Conservation (phyloP, 2,888 invertebrate species). For the Stratiomys singularior region DNA sequence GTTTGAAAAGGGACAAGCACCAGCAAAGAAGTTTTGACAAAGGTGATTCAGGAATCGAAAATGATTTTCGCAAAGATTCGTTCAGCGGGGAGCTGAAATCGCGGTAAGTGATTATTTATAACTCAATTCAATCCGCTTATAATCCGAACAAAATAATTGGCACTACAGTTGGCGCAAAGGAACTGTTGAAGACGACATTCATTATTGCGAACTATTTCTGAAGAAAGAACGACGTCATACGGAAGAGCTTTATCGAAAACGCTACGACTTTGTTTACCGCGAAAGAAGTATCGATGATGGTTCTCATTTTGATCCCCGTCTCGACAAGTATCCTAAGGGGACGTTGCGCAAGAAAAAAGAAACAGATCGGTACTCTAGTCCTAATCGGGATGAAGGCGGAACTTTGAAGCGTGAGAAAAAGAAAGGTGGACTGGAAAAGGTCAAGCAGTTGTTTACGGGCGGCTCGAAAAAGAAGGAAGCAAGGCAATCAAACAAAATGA, state of each 20-base stretch:
- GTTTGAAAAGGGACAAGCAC: slow-evolving; percentile 69
- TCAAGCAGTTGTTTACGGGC: slow-evolving; percentile 80
- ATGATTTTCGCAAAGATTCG: slow-evolving; percentile 80
- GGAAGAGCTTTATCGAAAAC: slow-evolving; percentile 69
- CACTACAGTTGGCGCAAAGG: slow-evolving; percentile 64
- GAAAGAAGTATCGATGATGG: slow-evolving; percentile 75
- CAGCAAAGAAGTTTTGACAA: slow-evolving; percentile 67
- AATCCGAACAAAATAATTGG: not conserved
- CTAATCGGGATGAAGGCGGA: slow-evolving; percentile 55
- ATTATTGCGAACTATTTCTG: slow-evolving; percentile 74
- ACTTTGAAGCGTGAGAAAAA: slow-evolving; percentile 69
- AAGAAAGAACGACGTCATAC: slow-evolving; percentile 80
- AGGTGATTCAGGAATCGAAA: slow-evolving; percentile 83
- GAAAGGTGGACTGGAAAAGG: slow-evolving; percentile 78
- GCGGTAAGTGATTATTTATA: slow-evolving; percentile 57
- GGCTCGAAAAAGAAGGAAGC: slow-evolving; percentile 74
- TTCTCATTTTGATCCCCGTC: slow-evolving; percentile 73
- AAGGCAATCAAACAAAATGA: slow-evolving; percentile 74
- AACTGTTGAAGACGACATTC: slow-evolving; percentile 74
- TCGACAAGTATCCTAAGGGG: slow-evolving; percentile 70
- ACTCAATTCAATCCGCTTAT: not conserved
- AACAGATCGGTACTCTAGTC: slow-evolving; percentile 55
- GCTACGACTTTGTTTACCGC: slow-evolving; percentile 68
- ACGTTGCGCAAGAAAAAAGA: slow-evolving; percentile 62
- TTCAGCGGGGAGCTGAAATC: slow-evolving; percentile 68